A percentile compares a stretch with the other conserved stretches of the same genome.
Conservation (phyloP, 2,113 vertebrate genomes). For the Cochlearius cochlearius region DNA sequence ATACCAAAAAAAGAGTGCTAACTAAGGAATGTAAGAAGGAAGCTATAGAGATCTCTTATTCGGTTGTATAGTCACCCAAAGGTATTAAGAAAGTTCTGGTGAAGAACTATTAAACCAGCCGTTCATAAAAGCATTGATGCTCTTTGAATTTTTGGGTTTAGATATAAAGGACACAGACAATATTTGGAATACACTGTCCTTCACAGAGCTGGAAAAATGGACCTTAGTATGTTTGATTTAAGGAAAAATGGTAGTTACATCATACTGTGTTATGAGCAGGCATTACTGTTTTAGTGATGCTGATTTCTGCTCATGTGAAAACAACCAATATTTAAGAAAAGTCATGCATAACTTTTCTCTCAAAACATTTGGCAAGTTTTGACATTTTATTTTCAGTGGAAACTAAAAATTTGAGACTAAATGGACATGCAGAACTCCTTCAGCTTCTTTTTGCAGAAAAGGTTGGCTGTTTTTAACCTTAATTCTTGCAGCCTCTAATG, state of each 20-base stretch:
- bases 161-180: neutral
- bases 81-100: neutral
- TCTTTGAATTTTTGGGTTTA: neutral
- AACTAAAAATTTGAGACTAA: neutral
- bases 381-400: neutral
- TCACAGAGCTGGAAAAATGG: neutral
- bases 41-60: neutral
- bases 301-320: neutral
- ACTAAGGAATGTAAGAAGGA: neutral
- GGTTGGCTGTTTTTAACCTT: rapidly evolving
- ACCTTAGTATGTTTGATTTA: neutral
- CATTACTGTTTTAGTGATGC: neutral
- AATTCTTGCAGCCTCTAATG: neutral
- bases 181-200: neutral
- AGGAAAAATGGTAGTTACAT: neutral
- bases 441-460: neutral
- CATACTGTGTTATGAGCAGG: neutral
- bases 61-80: neutral
- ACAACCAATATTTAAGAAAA: neutral
- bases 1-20: neutral
- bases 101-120: neutral
- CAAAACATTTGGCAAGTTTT: neutral
- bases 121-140: neutral
- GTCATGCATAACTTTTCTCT: neutral
- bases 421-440: neutral